Evolutionary conservation across 2,888 invertebrate genomes (phyloP).

Genomic region (Adelognathus sp.): DNA sequence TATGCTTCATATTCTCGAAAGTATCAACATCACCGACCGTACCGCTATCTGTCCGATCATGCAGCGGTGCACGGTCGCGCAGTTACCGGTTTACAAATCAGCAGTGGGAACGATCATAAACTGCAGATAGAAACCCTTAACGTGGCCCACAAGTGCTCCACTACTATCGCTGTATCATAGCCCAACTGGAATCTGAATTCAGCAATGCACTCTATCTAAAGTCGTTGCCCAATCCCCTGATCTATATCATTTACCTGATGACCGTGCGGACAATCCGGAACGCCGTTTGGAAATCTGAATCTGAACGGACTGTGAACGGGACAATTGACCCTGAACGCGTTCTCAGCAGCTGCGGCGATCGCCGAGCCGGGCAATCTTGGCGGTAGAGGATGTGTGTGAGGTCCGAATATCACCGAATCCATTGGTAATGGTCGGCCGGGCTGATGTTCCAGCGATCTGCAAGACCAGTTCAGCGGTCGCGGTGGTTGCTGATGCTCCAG

Average conservation of each 20-base stretch:
- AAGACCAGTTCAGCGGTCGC: constrained; percentile 74
- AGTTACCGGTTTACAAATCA: neutral
- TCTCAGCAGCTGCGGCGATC: constrained; percentile 78
- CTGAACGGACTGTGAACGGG: constrained; percentile 90
- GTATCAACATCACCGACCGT: neutral
- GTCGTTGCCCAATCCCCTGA: neutral
- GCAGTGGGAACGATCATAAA: neutral
- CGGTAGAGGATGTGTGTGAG: constrained; percentile 83
- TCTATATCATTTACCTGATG: constrained; percentile 69
- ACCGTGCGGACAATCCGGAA: constrained; percentile 81
- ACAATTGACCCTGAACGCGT: constrained; percentile 84
- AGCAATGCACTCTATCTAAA: neutral
- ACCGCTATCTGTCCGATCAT: neutral
- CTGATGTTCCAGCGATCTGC: constrained; percentile 79
- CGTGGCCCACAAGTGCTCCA: neutral
- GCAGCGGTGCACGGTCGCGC: neutral
- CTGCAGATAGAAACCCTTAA: neutral
- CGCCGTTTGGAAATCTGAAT: constrained; percentile 84
- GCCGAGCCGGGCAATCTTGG: constrained; percentile 80
- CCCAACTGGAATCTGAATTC: no score
- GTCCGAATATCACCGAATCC: constrained; percentile 81
- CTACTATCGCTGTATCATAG: neutral
- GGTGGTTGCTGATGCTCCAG: constrained; percentile 68
- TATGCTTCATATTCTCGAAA: neutral
- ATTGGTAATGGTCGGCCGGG: constrained; percentile 81